Evolutionary conservation across 2,797 vertebrate genomes (phyloP).

Genomic region (Lagorchestes hirsutus): DNA sequence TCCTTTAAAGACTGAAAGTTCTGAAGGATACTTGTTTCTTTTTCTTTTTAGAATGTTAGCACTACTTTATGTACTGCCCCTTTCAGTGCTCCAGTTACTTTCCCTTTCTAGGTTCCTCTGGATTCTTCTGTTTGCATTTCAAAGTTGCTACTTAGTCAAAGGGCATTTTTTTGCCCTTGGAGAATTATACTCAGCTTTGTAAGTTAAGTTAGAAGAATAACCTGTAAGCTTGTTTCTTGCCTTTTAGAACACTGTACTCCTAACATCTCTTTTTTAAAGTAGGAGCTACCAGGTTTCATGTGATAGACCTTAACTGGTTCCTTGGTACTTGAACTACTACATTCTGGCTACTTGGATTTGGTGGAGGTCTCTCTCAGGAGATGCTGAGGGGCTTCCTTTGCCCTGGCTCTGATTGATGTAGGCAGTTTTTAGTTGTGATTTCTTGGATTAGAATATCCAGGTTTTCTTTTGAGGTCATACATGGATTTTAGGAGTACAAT

Average conservation of each 20-base stretch:
- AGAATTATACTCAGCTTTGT: background rate
- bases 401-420: background rate
- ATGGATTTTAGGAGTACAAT: background rate
- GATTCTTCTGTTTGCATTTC: background rate
- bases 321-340: background rate
- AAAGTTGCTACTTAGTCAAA: background rate
- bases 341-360: background rate
- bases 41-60: background rate
- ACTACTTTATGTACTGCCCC: background rate
- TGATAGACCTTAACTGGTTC: background rate
- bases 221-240: background rate
- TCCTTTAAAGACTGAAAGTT: background rate
- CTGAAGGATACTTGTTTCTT: background rate
- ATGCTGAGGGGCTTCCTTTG: background rate
- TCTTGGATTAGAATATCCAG: background rate
- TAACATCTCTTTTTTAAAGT: background rate
- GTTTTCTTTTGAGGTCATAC: background rate
- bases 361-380: background rate
- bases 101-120: background rate
- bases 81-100: background rate
- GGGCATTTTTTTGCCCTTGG: background rate
- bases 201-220: background rate
- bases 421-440: background rate
- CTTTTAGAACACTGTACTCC: background rate
- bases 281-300: background rate